A percentile compares a stretch with the other conserved stretches of the same genome.
phyloP scores from a whole-genome alignment of 1,140 invertebrate genomes.

The Macrocentrus cingulum region DNA sequence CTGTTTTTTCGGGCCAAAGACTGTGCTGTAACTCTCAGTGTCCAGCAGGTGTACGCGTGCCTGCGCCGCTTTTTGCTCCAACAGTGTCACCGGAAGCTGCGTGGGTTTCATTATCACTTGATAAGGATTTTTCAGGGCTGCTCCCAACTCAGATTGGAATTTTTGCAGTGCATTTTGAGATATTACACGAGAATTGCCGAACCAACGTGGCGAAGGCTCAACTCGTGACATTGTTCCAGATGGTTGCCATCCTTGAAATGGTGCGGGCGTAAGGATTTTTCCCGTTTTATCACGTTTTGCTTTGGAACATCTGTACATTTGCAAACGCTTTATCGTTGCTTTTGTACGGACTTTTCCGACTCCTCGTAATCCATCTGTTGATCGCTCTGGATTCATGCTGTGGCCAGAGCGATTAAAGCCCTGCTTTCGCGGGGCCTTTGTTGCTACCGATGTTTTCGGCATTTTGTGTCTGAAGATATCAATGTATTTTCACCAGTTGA shows the following conservation, averaged over 20 bases:
- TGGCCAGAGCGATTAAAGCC: constrained; percentile 78
- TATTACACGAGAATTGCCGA: constrained; percentile 90
- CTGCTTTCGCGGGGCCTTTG: constrained; percentile 72
- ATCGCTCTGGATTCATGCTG: constrained; percentile 87
- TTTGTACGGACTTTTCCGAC: constrained; percentile 84
- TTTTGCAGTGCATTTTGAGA: constrained; percentile 93
- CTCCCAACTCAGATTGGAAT: constrained; percentile 95
- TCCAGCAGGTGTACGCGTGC: constrained; percentile 92
- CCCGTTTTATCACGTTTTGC: constrained; percentile 88
- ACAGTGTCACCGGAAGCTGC: constrained; percentile 88
- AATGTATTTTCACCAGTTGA: background rate
- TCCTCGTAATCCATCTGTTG: constrained; percentile 76
- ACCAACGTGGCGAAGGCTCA: constrained; percentile 98
- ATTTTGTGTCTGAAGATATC: constrained; percentile 45
- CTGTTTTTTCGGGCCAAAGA: constrained; percentile 93
- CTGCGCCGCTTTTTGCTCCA: constrained; percentile 92
- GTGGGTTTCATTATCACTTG: constrained; percentile 97
- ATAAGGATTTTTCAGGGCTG: constrained; percentile 93
- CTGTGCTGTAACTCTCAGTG: constrained; percentile 90
- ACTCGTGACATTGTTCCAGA: constrained; percentile 91
- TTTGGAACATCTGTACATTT: constrained; percentile 98
- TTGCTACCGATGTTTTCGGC: constrained; percentile 70
- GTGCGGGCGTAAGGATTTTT: constrained; percentile 91
- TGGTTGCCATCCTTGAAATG: constrained; percentile 88
- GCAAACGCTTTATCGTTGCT: constrained; percentile 91